Conservation (phyloP, 2,797 vertebrate species). For the Smutsia gigantea region DNA sequence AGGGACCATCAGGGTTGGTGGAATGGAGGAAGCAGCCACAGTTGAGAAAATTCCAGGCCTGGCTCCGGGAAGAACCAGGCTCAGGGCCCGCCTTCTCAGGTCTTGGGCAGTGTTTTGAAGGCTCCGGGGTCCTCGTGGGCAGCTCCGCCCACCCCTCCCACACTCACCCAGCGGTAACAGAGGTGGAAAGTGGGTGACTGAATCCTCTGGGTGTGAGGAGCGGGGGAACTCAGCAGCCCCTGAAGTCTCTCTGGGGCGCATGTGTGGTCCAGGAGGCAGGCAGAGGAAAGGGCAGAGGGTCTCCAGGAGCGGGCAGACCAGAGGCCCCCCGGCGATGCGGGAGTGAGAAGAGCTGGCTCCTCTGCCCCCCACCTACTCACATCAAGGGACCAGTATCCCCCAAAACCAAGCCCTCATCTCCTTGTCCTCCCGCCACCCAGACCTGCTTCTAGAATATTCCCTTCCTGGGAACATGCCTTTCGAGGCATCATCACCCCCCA, state of each 20-base stretch:
- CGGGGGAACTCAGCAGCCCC: not conserved
- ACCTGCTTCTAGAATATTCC: not conserved
- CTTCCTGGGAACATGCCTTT: not conserved
- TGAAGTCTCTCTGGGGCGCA: not conserved
- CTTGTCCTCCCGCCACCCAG: not conserved
- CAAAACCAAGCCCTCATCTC: not conserved
- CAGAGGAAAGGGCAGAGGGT: not conserved
- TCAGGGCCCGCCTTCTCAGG: not conserved
- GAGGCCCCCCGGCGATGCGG: fast-evolving
- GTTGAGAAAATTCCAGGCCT: not conserved
- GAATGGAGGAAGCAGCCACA: not conserved
- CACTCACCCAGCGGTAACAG: fast-evolving
- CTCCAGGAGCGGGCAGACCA: not conserved
- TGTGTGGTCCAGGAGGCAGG: not conserved
- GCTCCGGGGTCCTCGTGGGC: not conserved
- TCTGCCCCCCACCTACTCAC: not conserved
- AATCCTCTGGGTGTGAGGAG: not conserved
- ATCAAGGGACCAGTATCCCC: not conserved
- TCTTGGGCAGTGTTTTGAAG: not conserved
- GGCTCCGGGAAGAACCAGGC: not conserved
- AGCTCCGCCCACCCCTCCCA: not conserved
- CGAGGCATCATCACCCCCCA: not conserved
- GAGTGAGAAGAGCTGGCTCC: not conserved
- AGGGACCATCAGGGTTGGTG: not conserved
- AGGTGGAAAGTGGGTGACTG: not conserved